A percentile compares a stretch with the other conserved stretches of the same genome.
These are phyloP conservation scores for Ranitomeya variabilis DNA, from an alignment of 2,113 vertebrate species.

Conservation along the genomic window DNA sequence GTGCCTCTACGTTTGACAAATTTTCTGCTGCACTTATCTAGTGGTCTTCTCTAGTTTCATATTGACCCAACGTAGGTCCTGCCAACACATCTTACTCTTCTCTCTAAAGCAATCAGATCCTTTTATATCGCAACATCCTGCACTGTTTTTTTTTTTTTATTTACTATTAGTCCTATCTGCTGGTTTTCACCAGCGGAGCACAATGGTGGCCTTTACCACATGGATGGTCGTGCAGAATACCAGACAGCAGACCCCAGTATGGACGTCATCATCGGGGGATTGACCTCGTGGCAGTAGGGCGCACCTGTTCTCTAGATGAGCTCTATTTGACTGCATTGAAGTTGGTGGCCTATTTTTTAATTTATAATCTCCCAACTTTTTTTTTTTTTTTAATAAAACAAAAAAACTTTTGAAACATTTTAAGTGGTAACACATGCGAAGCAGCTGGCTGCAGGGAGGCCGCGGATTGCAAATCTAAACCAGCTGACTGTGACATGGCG, in stretches of 20 bases:
- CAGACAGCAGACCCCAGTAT: background rate
- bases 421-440: conserved; percentile 46
- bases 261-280: background rate
- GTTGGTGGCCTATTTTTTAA: background rate
- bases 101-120: background rate
- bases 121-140: background rate
- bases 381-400: too few relatives aligned
- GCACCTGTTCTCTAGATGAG: background rate
- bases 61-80: too few relatives aligned
- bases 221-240: background rate
- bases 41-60: too few relatives aligned
- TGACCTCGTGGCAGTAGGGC: background rate
- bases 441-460: conserved; percentile 17
- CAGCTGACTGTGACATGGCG: conserved; percentile 36
- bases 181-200: background rate
- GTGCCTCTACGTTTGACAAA: too few relatives aligned
- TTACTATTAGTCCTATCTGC: background rate
- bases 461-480: background rate
- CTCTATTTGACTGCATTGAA: background rate
- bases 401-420: conserved; percentile 11
- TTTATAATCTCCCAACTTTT: too few relatives aligned
- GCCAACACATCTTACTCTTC: too few relatives aligned
- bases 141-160: conserved; percentile 4
- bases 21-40: too few relatives aligned
- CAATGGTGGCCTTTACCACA: conserved; percentile 10